These are phyloP conservation scores for Chamaetylas fuelleborni DNA, from an alignment of 2,113 vertebrate species.

Conservation along the genomic window DNA sequence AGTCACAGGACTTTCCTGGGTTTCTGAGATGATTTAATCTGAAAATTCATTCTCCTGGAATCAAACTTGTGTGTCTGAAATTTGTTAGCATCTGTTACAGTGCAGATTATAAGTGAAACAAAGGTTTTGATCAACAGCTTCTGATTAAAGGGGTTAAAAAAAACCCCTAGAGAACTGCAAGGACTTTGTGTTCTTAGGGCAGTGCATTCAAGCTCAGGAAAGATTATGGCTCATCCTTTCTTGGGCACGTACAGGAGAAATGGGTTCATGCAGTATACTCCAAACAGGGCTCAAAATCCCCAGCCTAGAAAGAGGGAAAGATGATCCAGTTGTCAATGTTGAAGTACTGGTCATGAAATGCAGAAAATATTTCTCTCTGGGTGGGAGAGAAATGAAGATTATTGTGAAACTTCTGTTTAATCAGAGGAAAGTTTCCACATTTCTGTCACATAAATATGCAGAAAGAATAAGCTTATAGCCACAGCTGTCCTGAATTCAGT, in stretches of 20 bases:
- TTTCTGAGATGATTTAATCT: not conserved
- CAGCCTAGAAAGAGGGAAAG: not conserved
- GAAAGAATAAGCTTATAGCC: slow-evolving; percentile 22
- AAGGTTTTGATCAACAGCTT: not conserved
- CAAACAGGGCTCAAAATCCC: not conserved
- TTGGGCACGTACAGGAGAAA: not conserved
- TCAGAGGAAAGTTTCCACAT: slow-evolving; percentile 4
- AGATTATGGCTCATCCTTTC: not conserved
- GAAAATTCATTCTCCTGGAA: not conserved
- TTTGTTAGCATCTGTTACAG: not conserved
- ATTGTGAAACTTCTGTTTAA: slow-evolving; percentile 35
- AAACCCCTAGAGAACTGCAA: not conserved
- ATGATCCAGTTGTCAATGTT: not conserved
- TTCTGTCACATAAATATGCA: slow-evolving; percentile 44
- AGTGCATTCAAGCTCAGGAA: not conserved
- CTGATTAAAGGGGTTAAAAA: not conserved
- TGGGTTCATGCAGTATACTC: not conserved
- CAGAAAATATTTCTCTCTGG: not conserved
- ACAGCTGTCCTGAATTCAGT: slow-evolving; percentile 22
- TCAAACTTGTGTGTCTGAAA: not conserved
- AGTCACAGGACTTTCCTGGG: not conserved
- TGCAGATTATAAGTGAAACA: not conserved
- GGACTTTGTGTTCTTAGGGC: not conserved
- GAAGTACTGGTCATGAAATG: not conserved
- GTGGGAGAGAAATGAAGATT: not conserved